A percentile compares a stretch with the other conserved stretches of the same genome.
Evolutionary conservation across 1,140 invertebrate genomes (phyloP).

Genomic region (Trichonephila clavata): DNA sequence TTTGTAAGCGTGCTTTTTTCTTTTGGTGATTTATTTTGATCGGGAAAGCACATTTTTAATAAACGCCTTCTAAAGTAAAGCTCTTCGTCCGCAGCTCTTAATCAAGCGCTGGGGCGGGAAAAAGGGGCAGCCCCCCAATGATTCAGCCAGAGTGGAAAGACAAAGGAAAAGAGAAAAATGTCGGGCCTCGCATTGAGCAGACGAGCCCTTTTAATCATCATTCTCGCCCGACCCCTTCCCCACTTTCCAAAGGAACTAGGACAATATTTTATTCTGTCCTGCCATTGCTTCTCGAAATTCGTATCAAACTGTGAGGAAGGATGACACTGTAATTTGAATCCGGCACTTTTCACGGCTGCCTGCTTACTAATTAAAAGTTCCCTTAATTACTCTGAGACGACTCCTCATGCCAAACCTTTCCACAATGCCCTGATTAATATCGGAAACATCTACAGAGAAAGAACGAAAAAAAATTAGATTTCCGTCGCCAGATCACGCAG

Average conservation of each 20-base stretch:
- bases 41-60: conserved; percentile 5
- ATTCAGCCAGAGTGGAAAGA: conserved; percentile 40
- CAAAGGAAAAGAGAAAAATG: conserved; percentile 48
- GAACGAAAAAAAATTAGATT: conserved; percentile 4
- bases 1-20: not conserved
- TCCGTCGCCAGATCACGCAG: not conserved
- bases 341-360: conserved; percentile 72
- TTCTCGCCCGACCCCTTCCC: not conserved
- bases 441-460: conserved; percentile 47
- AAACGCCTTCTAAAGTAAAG: conserved; percentile 35
- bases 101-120: not conserved
- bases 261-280: conserved; percentile 67
- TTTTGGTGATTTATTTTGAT: conserved; percentile 2
- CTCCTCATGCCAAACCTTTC: not conserved
- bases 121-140: not conserved
- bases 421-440: conserved; percentile 71
- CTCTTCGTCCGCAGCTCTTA: conserved; percentile 25
- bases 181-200: conserved; percentile 11
- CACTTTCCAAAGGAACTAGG: not conserved
- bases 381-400: conserved; percentile 68
- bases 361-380: conserved; percentile 74
- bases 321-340: conserved; percentile 74
- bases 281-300: conserved; percentile 10
- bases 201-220: conserved; percentile 68
- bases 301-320: conserved; percentile 66